These are phyloP conservation scores for Corythucha ciliata DNA, from an alignment of 2,888 invertebrate species.

Conservation along the genomic window DNA sequence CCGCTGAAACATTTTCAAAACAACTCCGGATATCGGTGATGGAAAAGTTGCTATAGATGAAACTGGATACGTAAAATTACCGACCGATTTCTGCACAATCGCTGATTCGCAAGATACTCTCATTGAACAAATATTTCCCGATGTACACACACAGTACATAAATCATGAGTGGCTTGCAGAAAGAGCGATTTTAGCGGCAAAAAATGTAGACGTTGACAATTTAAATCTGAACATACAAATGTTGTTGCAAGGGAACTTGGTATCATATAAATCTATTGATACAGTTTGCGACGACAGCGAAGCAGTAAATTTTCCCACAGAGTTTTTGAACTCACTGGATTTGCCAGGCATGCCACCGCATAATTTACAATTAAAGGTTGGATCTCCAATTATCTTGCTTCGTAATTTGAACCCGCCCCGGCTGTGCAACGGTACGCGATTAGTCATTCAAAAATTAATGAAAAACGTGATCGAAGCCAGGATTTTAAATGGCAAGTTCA, in stretches of 20 bases:
- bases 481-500: constrained; percentile 30
- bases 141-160: constrained; percentile 36
- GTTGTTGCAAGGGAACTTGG: constrained; percentile 34
- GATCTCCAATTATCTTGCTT: constrained; percentile 34
- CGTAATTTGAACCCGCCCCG: constrained; percentile 35
- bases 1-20: too few species aligned
- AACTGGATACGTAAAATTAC: constrained; percentile 37
- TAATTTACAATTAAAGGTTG: constrained; percentile 34
- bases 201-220: constrained; percentile 39
- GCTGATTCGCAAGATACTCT: constrained; percentile 35
- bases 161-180: constrained; percentile 35
- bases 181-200: constrained; percentile 39
- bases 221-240: constrained; percentile 36
- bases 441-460: constrained; percentile 33
- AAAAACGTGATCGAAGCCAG: constrained; percentile 36
- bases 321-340: constrained; percentile 39
- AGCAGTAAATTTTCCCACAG: constrained; percentile 32
- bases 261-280: constrained; percentile 36
- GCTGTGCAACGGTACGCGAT: constrained; percentile 36
- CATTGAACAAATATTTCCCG: constrained; percentile 38
- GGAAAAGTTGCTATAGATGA: too few species aligned
- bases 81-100: constrained; percentile 36
- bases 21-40: too few species aligned
- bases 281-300: constrained; percentile 30
- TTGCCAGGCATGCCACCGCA: constrained; percentile 31